These are phyloP conservation scores for Crocuta crocuta DNA, from an alignment of 2,113 vertebrate species.

Conservation along the genomic window DNA sequence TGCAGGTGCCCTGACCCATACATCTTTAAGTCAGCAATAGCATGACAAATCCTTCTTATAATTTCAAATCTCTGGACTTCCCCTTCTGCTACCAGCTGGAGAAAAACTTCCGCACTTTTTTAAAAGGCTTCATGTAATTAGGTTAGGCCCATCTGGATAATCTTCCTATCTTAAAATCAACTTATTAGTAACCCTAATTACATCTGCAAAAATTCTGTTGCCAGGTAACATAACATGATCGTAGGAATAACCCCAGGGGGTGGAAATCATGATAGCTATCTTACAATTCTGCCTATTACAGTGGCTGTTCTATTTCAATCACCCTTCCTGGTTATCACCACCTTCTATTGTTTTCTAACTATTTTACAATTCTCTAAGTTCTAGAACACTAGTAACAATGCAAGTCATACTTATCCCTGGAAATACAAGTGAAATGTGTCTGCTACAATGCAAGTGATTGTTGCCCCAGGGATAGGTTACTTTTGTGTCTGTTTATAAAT, in stretches of 20 bases:
- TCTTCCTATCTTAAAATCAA: neutral
- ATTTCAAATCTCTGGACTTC: neutral
- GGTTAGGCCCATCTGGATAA: neutral
- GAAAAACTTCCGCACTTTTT: neutral
- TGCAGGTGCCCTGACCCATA: no score
- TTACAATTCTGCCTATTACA: neutral
- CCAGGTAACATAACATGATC: neutral
- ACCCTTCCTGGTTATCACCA: neutral
- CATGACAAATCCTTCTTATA: neutral
- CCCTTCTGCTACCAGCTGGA: neutral
- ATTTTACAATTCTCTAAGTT: neutral
- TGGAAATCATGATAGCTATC: neutral
- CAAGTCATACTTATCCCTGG: neutral
- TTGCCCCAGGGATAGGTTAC: neutral
- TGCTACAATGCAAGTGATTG: neutral
- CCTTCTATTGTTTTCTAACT: neutral
- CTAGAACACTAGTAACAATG: neutral
- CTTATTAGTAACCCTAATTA: conserved; percentile 56
- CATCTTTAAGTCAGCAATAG: neutral
- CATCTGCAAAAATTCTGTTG: neutral
- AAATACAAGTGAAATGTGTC: neutral
- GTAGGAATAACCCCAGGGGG: neutral
- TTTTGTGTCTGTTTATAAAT: neutral
- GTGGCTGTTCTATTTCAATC: neutral
- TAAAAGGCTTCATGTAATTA: neutral